These are phyloP conservation scores for Teleiodes luculella DNA, from an alignment of 2,888 invertebrate species.

Conservation along the genomic window DNA sequence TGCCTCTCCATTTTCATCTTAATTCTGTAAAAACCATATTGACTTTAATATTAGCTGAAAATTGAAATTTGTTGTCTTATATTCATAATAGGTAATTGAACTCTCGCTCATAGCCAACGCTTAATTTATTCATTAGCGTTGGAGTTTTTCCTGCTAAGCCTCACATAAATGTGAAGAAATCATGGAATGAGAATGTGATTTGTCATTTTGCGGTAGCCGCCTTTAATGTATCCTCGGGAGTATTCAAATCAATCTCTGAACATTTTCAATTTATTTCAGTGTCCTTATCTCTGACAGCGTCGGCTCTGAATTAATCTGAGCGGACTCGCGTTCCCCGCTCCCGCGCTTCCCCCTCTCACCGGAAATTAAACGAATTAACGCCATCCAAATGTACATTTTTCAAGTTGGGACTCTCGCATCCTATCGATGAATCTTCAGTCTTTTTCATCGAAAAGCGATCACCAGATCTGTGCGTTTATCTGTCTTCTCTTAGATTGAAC, in stretches of 20 bases:
- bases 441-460: constrained; percentile 71
- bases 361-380: constrained; percentile 81
- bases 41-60: constrained; percentile 30
- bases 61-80: constrained; percentile 42
- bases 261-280: constrained; percentile 80
- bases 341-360: constrained; percentile 56
- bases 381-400: constrained; percentile 79
- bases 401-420: constrained; percentile 73
- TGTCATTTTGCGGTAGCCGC: constrained; percentile 52
- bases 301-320: constrained; percentile 77
- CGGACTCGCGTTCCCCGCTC: constrained; percentile 50
- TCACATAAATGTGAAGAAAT: constrained; percentile 37
- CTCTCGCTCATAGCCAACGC: constrained; percentile 38
- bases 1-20: constrained; percentile 13
- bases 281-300: constrained; percentile 76
- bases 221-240: constrained; percentile 67
- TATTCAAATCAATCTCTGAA: constrained; percentile 79
- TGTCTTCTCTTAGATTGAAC: constrained; percentile 72
- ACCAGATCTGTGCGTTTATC: constrained; percentile 72
- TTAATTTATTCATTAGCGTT: constrained; percentile 58
- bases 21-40: constrained; percentile 12
- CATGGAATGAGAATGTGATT: constrained; percentile 49
- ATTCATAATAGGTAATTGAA: constrained; percentile 36
- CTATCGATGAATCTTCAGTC: constrained; percentile 73
- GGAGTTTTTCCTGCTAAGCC: constrained; percentile 44